Evolutionary conservation across 2,888 invertebrate genomes (phyloP), one percentile per base, ranked within the genome.

Genomic region (Andrena fulva): DNA sequence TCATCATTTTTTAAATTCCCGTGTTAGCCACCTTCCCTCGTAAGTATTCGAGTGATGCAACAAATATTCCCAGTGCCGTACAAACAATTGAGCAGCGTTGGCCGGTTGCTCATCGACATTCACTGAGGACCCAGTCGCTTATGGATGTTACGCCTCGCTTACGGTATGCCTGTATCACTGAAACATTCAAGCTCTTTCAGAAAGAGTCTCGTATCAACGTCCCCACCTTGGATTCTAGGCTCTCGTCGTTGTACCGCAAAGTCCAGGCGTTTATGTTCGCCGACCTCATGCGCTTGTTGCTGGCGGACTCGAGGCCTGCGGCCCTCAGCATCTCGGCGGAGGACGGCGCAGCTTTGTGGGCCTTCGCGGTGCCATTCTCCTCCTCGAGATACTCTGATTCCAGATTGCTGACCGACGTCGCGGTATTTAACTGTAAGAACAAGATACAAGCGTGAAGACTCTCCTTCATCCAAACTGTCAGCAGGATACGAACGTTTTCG

Each of bases 191-290:
- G 24, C 7, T 8, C 16, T 54, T 29, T 8, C 29, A 48, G 48
- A n/a, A n/a, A 33, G 16, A 7, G 8, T 1, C 5, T 24, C 27
- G 7, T 4, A 35, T 62, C 6, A 64, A 5, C 31, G 1, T 29
- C 27, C 62, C 33, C 27, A 97, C 97, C 95, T 97, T 97, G 48
- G 95, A 95, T 94, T 99, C 99, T 91, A 98, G 96, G 24, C 96
- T 96, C 52, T 95, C 94, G 84, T 98, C 97, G 75, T 97, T 97
- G 94, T 99, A 99, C 83, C 97, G 96, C 82, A 99, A 95, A 6
- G 98, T 97, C 96, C 98, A 97, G 4, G 96, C 95, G 91, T 97
- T 96, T 91, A 99, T 97, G 94, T 99, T 98, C 80, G 98, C 97
- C 67, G 96, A 95, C 31, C 98, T 95, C 96, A 98, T 98, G 82